Percentiles rank a stretch among this genome's conserved stretches.
Evolutionary conservation across 2,797 vertebrate species (phyloP).

Genomic region (Myotis myotis): DNA sequence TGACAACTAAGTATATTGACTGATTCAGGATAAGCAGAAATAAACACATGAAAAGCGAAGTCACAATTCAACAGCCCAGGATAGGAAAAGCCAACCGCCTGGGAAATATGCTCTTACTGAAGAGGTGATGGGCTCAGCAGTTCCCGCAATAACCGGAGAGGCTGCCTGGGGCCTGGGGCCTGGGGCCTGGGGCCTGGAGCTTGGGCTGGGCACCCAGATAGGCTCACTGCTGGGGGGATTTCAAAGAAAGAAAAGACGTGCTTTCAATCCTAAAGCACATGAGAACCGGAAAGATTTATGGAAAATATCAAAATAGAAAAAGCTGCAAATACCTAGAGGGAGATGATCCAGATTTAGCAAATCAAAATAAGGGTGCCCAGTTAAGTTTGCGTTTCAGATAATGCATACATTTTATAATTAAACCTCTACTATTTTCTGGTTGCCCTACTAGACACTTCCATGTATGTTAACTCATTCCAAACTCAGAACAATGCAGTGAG

Average conservation of each 20-base stretch:
- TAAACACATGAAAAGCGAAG: slow-evolving; percentile 61
- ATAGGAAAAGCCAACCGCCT: slow-evolving; percentile 31
- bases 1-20: slow-evolving; percentile 57
- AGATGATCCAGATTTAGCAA: not conserved
- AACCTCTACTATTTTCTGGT: slow-evolving; percentile 13
- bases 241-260: not conserved
- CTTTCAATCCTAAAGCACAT: slow-evolving; percentile 18
- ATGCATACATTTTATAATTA: not conserved
- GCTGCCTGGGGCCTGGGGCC: not conserved
- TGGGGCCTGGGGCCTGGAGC: not conserved
- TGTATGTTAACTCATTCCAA: not conserved
- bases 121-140: slow-evolving; percentile 16
- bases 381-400: slow-evolving; percentile 37
- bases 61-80: slow-evolving; percentile 43
- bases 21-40: slow-evolving; percentile 58
- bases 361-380: not conserved
- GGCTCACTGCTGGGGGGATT: not conserved
- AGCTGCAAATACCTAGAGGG: not conserved
- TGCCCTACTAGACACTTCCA: not conserved
- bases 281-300: not conserved
- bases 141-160: slow-evolving; percentile 35
- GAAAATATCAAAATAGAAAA: slow-evolving; percentile 55
- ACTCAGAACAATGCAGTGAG: not conserved
- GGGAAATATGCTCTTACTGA: slow-evolving; percentile 44
- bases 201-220: not conserved